phyloP scores from a whole-genome alignment of 2,888 invertebrate genomes.

The Ormyrus pomaceus region DNA sequence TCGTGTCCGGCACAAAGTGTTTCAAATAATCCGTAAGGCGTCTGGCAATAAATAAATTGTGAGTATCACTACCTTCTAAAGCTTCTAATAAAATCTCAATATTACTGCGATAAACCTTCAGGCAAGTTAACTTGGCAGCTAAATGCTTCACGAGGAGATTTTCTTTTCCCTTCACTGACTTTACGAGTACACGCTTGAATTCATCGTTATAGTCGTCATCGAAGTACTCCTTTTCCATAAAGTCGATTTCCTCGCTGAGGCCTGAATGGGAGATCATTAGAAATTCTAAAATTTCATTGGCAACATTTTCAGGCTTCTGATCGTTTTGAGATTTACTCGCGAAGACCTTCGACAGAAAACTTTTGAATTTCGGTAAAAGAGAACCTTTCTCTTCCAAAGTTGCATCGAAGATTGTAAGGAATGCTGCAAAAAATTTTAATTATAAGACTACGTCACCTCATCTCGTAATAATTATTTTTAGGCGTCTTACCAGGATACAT shows the following conservation, averaged over 20 bases:
- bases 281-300: constrained; percentile 43
- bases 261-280: constrained; percentile 42
- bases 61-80: constrained; percentile 44
- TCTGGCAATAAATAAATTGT: constrained; percentile 29
- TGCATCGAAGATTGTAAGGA: constrained; percentile 49
- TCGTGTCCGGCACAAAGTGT: constrained; percentile 51
- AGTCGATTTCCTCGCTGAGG: constrained; percentile 45
- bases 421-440: constrained; percentile 26
- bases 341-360: constrained; percentile 46
- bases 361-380: constrained; percentile 23
- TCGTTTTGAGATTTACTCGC: background rate
- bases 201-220: constrained; percentile 45
- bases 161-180: constrained; percentile 11
- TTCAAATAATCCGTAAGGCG: constrained; percentile 53
- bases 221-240: constrained; percentile 46
- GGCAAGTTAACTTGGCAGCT: constrained; percentile 44
- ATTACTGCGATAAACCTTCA: constrained; percentile 46
- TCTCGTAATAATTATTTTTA: no score
- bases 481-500: constrained; percentile 50
- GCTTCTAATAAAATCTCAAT: constrained; percentile 45
- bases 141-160: constrained; percentile 49
- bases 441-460: background rate
- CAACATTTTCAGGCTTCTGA: constrained; percentile 21
- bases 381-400: constrained; percentile 52
- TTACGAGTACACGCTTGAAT: constrained; percentile 42